phyloP scores from a whole-genome alignment of 2,113 vertebrate species.

The Lepus timidus region DNA sequence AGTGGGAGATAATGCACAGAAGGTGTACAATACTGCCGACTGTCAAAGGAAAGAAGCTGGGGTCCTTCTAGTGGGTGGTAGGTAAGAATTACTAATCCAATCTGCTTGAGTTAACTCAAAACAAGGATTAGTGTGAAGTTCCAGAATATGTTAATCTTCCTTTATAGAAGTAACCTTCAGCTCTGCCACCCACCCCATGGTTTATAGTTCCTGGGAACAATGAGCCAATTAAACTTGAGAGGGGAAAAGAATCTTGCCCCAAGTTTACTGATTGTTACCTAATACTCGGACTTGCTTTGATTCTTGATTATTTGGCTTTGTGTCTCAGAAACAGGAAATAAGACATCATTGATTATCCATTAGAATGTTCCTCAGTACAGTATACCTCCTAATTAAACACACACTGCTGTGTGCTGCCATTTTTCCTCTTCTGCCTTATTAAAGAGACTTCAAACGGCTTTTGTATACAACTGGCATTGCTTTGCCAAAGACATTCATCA shows the following conservation, averaged over 20 bases:
- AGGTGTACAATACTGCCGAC: slow-evolving; percentile 87
- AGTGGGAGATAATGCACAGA: slow-evolving; percentile 83
- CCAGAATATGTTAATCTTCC: slow-evolving; percentile 93
- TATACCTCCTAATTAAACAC: slow-evolving; percentile 85
- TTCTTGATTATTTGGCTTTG: slow-evolving; percentile 88
- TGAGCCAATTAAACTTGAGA: slow-evolving; percentile 90
- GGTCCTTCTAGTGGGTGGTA: slow-evolving; percentile 91
- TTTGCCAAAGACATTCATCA: slow-evolving; percentile 81
- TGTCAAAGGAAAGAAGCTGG: slow-evolving; percentile 88
- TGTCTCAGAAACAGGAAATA: slow-evolving; percentile 85
- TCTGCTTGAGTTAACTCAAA: slow-evolving; percentile 94
- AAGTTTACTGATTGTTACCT: slow-evolving; percentile 89
- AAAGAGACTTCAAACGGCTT: slow-evolving; percentile 83
- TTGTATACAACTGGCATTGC: slow-evolving; percentile 77
- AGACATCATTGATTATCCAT: slow-evolving; percentile 87
- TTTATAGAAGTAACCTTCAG: slow-evolving; percentile 91
- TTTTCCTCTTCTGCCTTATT: slow-evolving; percentile 84
- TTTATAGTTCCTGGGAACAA: slow-evolving; percentile 91
- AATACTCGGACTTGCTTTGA: slow-evolving; percentile 89
- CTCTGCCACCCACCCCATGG: slow-evolving; percentile 86
- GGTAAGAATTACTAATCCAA: slow-evolving; percentile 95
- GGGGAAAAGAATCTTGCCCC: slow-evolving; percentile 84
- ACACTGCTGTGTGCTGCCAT: slow-evolving; percentile 74
- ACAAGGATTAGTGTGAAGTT: slow-evolving; percentile 95
- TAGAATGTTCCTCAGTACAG: slow-evolving; percentile 86